Base-by-base conservation (phyloP, 2,113 vertebrate genomes). In the Leuciscus idus region DNA sequence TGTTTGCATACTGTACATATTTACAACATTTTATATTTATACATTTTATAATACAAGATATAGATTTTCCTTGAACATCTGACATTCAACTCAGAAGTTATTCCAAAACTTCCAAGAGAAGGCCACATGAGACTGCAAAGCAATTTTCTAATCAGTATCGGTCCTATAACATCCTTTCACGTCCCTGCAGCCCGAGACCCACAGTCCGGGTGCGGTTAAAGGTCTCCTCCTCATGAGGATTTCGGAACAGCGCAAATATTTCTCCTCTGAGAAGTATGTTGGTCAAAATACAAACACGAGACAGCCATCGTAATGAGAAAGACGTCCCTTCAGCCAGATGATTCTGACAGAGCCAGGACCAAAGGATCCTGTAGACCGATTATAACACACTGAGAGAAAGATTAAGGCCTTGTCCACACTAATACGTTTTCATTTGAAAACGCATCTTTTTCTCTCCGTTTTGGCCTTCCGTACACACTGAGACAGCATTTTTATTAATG, bases 321-420 rank as follows among this genome's bases (percentile, higher is more conserved):
- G 75, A 33, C 19, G 28, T 84, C 43, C 43, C 72, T 74, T 89
- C 61, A 70, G 70, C 19, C 39, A 55, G 66, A 80, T 83, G 79
- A 85, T 87, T 85, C 84, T 86, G 85, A 81, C 75, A 30, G 36
- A 83, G 26, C 75, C 75, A 73, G 15, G 48, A 33, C 72, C 4
- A 21, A 39, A 43, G 6, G 23, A 64, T 55, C 61, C n/a, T 19
- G 55, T 57, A 57, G 55, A 57, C 55, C 3, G 75, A 85, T 36
- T 39, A 66, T 55, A 68, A 62, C 6, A 61, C 12, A 66, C 73
- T 12, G 70, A 33, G 74, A 50, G 55, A 76, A 10, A 61, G 28
- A 30, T 36, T 62, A n/a, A 43, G 39, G 39, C 39, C 39, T 2
- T 43, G 39, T 43, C 39, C 39, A 43, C 7, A 43, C 39, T 8